Conservation (phyloP, 2,888 invertebrate genomes). For the Nemurella pictetii region DNA sequence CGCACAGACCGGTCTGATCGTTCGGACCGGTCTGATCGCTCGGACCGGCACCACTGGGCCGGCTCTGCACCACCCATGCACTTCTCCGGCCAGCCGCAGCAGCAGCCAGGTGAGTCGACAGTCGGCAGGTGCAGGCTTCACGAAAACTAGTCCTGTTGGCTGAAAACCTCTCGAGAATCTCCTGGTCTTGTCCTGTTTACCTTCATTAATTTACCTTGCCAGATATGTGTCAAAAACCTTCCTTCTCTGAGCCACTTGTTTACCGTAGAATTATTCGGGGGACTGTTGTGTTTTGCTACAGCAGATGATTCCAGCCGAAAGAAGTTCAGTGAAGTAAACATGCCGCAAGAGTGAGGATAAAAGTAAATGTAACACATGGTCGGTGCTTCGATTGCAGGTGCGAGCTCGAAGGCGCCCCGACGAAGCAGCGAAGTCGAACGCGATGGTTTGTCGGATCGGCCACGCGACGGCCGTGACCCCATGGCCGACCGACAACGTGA, state of each 20-base stretch:
- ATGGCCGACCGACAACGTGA: background rate
- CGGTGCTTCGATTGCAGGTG: conserved; percentile 42
- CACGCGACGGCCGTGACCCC: background rate
- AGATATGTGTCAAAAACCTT: too few species aligned
- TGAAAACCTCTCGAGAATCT: too few species aligned
- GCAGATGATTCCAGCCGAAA: too few species aligned
- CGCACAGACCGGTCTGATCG: background rate
- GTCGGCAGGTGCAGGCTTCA: too few species aligned
- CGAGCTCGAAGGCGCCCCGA: conserved; percentile 47
- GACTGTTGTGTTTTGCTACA: too few species aligned
- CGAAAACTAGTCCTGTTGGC: conserved; percentile 47
- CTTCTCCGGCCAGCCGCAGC: conserved; percentile 50
- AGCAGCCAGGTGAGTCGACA: conserved; percentile 49
- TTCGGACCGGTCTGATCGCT: background rate
- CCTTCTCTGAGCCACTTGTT: too few species aligned
- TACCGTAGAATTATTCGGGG: too few species aligned
- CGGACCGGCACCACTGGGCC: background rate
- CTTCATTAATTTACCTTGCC: too few species aligned
- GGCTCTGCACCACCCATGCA: conserved; percentile 37
- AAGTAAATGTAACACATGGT: too few species aligned
- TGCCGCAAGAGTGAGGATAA: too few species aligned
- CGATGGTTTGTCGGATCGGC: background rate
- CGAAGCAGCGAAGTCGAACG: conserved; percentile 49
- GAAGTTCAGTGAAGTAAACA: too few species aligned
- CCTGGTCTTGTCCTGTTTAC: too few species aligned